phyloP scores from a whole-genome alignment of 2,888 invertebrate species.

The Andrena praecox region DNA sequence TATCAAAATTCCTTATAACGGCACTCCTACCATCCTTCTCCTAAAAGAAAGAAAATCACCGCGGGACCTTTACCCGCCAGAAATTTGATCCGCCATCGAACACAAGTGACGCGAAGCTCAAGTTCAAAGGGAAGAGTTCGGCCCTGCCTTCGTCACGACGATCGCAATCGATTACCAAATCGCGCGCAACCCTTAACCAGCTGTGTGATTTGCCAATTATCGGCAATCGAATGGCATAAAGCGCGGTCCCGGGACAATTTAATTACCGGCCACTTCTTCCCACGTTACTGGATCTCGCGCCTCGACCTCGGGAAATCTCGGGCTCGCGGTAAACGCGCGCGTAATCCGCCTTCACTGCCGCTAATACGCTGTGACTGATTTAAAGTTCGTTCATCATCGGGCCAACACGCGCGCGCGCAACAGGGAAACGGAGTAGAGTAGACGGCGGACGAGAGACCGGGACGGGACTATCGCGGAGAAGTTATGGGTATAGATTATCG shows the following conservation, averaged over 20 bases:
- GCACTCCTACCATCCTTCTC: no score
- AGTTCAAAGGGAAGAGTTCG: not conserved
- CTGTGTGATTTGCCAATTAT: constrained; percentile 67
- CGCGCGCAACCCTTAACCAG: constrained; percentile 32
- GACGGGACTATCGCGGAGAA: constrained; percentile 47
- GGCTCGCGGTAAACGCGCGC: constrained; percentile 13
- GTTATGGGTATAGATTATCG: constrained; percentile 69
- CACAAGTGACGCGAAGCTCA: no score
- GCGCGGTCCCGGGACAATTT: constrained; percentile 47
- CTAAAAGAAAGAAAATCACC: not conserved
- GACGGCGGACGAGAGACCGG: not conserved
- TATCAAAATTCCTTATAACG: no score
- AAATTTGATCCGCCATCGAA: constrained; percentile 5
- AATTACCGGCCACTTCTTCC: constrained; percentile 64
- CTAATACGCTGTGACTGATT: constrained; percentile 64
- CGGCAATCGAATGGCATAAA: constrained; percentile 66
- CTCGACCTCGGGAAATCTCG: constrained; percentile 39
- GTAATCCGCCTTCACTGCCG: constrained; percentile 52
- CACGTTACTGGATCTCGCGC: constrained; percentile 65
- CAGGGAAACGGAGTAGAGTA: constrained; percentile 15
- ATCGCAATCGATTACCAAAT: constrained; percentile 14
- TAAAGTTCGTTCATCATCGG: constrained; percentile 61
- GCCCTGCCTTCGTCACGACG: constrained; percentile 23
- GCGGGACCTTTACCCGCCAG: constrained; percentile 2
- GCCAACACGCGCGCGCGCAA: not conserved